phyloP scores from a whole-genome alignment of 2,113 vertebrate genomes.

The Hemicordylus capensis region DNA sequence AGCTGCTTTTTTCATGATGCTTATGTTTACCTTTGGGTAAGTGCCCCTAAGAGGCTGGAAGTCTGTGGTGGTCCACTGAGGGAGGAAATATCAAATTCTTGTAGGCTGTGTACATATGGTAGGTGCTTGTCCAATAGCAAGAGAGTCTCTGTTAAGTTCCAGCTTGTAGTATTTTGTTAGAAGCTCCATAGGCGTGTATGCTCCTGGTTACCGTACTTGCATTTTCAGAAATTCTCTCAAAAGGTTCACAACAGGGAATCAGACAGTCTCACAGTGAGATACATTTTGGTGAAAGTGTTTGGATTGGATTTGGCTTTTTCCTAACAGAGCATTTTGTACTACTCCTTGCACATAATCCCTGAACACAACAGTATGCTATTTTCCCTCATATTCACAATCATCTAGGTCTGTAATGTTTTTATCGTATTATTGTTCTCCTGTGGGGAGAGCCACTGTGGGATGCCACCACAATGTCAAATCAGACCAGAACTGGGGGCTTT shows the following conservation, averaged over 20 bases:
- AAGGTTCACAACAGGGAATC: background rate
- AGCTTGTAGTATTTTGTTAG: background rate
- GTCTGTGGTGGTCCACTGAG: background rate
- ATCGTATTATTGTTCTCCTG: background rate
- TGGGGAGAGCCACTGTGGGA: background rate
- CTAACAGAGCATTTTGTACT: background rate
- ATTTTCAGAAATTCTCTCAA: background rate
- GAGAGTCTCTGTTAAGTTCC: background rate
- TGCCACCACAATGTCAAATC: background rate
- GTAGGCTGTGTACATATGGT: background rate
- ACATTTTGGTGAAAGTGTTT: background rate
- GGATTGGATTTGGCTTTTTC: background rate
- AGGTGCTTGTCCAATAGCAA: background rate
- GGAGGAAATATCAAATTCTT: background rate
- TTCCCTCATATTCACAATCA: background rate
- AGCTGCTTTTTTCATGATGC: background rate
- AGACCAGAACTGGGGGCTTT: background rate
- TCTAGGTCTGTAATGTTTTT: background rate
- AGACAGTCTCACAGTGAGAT: background rate
- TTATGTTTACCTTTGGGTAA: background rate
- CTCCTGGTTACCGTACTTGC: background rate
- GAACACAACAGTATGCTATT: background rate
- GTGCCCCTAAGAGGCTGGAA: slow-evolving; percentile 3
- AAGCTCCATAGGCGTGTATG: background rate
- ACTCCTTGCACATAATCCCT: background rate